These are phyloP conservation scores for Psylliodes chrysocephalus DNA, from an alignment of 2,888 invertebrate genomes.

Conservation along the genomic window DNA sequence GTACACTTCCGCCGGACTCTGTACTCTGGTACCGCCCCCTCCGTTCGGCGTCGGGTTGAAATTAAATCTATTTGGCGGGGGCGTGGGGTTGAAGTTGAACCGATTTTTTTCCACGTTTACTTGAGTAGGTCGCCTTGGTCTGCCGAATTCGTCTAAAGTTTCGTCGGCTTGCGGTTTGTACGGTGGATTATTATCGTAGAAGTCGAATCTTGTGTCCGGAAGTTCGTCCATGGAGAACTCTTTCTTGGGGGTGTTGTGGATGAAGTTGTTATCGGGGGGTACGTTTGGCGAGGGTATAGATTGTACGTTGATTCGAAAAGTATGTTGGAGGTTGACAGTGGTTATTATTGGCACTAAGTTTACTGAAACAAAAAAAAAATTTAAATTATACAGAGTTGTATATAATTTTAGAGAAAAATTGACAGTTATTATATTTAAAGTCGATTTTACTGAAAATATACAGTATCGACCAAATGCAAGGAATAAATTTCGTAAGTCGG, in stretches of 20 bases:
- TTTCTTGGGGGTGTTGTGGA: background rate
- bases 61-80: slow-evolving; percentile 25
- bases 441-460: too few species aligned
- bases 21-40: background rate
- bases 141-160: slow-evolving; percentile 9
- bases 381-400: too few species aligned
- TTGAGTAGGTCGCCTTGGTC: slow-evolving; percentile 19
- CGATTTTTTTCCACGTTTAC: slow-evolving; percentile 33
- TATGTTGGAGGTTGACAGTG: slow-evolving; percentile 67
- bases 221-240: background rate
- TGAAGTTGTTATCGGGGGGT: slow-evolving; percentile 26
- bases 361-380: too few species aligned
- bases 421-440: too few species aligned
- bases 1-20: slow-evolving; percentile 30
- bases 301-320: slow-evolving; percentile 60
- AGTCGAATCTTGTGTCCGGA: background rate
- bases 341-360: slow-evolving; percentile 60
- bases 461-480: too few species aligned
- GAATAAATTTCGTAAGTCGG: too few species aligned
- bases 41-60: slow-evolving; percentile 29
- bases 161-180: background rate
- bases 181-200: background rate
- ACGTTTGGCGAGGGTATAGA: slow-evolving; percentile 35
- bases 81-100: slow-evolving; percentile 39
- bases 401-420: too few species aligned